phyloP scores from a whole-genome alignment of 2,888 invertebrate genomes.

The Onthophagus sagittarius region DNA sequence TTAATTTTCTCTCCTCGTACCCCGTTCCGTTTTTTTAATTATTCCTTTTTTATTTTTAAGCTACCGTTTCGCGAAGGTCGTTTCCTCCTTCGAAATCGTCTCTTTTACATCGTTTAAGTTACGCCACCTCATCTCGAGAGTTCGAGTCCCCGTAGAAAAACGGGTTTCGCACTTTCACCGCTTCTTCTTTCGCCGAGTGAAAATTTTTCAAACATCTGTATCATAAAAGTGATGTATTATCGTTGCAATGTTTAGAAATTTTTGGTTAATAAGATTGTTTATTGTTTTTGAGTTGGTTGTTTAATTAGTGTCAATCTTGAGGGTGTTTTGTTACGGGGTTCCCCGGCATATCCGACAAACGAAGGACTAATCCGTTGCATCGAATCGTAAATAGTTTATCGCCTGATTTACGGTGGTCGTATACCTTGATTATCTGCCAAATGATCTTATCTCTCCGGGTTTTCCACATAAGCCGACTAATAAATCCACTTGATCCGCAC shows the following conservation, averaged over 20 bases:
- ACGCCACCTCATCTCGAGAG: neutral
- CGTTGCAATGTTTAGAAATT: no score
- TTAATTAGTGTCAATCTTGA: neutral
- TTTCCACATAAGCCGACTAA: neutral
- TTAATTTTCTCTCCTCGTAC: neutral
- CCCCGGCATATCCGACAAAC: neutral
- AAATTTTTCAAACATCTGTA: neutral
- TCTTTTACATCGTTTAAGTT: neutral
- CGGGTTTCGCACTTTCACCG: neutral
- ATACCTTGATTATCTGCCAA: neutral
- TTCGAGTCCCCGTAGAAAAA: neutral
- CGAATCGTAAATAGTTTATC: neutral
- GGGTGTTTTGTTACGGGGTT: neutral
- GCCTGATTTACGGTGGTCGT: neutral
- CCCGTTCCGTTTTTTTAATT: no score
- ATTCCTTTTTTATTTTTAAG: no score
- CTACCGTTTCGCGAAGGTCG: neutral
- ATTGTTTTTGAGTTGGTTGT: neutral
- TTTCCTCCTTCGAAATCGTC: neutral
- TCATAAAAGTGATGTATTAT: neutral
- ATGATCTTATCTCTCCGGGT: neutral
- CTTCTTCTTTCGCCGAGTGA: neutral
- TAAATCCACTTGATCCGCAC: neutral
- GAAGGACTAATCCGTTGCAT: neutral
- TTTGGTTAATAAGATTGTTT: no score